Conservation (phyloP, 2,888 invertebrate genomes). For the Agrilus cyanescens region DNA sequence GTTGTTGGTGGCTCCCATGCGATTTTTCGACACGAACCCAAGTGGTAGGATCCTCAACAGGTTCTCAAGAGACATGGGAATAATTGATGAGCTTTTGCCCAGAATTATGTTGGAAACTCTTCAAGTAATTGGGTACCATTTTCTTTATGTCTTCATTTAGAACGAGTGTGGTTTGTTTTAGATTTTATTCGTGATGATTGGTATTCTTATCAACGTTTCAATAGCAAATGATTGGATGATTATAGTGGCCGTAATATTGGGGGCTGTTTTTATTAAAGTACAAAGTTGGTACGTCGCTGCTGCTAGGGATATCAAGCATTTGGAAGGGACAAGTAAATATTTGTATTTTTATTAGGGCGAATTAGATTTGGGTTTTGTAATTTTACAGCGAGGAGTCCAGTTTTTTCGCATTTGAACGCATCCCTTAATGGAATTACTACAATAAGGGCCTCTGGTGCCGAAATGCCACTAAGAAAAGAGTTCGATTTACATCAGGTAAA, state of each 20-base stretch:
- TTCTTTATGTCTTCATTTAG: background rate
- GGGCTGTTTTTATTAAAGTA: conserved; percentile 49
- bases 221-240: conserved; percentile 55
- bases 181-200: conserved; percentile 53
- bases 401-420: conserved; percentile 76
- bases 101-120: conserved; percentile 41
- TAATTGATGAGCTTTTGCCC: conserved; percentile 47
- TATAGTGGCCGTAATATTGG: conserved; percentile 47
- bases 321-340: conserved; percentile 39
- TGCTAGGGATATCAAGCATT: conserved; percentile 57
- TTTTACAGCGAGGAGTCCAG: conserved; percentile 62
- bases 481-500: conserved; percentile 51
- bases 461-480: conserved; percentile 54
- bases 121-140: conserved; percentile 29
- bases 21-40: conserved; percentile 80
- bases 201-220: conserved; percentile 56
- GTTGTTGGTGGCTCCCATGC: conserved; percentile 63
- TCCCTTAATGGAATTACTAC: conserved; percentile 73
- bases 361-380: conserved; percentile 1
- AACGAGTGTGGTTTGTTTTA: conserved; percentile 8
- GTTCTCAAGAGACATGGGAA: conserved; percentile 63
- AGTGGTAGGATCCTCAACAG: conserved; percentile 64
- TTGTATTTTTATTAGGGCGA: background rate
- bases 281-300: conserved; percentile 53
- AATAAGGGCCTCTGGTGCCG: conserved; percentile 65